Evolutionary conservation across 2,797 vertebrate genomes (phyloP).

Genomic region (Acestrorhynchus altus): DNA sequence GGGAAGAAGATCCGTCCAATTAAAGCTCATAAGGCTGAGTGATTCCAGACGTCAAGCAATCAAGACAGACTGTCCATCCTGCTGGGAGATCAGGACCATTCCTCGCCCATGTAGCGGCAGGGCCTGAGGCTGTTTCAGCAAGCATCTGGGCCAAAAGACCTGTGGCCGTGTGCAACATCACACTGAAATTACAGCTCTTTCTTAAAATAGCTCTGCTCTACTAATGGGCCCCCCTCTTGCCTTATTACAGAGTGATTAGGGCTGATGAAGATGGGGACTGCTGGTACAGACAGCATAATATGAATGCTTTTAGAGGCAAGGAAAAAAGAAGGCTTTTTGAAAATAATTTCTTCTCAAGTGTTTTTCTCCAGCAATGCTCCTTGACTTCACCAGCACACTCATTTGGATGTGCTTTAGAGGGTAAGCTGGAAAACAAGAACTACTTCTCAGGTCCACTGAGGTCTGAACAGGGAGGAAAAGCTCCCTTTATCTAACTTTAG

Average conservation of each 20-base stretch:
- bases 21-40: conserved; percentile 41
- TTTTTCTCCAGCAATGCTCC: conserved; percentile 7
- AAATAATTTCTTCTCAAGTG: background rate
- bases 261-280: background rate
- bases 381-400: background rate
- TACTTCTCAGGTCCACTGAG: background rate
- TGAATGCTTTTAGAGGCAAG: background rate
- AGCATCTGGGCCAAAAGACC: conserved; percentile 43
- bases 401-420: background rate
- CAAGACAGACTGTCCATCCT: conserved; percentile 24
- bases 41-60: conserved; percentile 35
- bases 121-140: background rate
- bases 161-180: conserved; percentile 14
- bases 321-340: background rate
- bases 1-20: conserved; percentile 36
- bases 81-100: conserved; percentile 22
- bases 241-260: conserved; percentile 18
- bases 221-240: background rate
- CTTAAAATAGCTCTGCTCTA: background rate
- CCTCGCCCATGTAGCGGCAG: background rate
- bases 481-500: conserved; percentile 29
- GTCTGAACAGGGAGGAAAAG: conserved; percentile 10
- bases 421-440: background rate
- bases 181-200: background rate
- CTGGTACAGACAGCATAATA: background rate